Evolutionary conservation across 2,113 vertebrate genomes (phyloP), one percentile per base, ranked within the genome.

Genomic region (Ammodytes marinus): DNA sequence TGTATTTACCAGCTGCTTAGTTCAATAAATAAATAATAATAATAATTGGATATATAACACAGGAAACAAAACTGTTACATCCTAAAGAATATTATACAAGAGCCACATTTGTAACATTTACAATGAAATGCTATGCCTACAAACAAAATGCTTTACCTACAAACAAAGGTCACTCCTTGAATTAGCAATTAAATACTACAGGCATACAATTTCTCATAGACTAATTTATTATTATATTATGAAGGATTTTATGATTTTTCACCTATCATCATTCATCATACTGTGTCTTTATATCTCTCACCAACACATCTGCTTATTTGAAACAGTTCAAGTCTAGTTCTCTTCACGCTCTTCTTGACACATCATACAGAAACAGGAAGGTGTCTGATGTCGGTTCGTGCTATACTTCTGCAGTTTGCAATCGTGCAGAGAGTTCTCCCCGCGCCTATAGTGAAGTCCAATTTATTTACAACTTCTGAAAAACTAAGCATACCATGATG

Each of bases 301-400:
- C 47, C 54, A 19, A 49, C 49, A 40, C 70, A 57, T 77, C 27
- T 88, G 43, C 67, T 77, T 46, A 69, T 78, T 55, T 66, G 9
- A 74, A 55, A 12, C 52, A 45, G 53, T 49, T 45, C 39, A 42
- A 64, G 7, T 52, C 55, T 65, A 66, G 47, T 49, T 60, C 42
- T 70, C 37, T 70, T 75, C 45, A 75, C 69, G 46, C 64, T 42
- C 45, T 27, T 42, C 45, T 27, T 68, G 17, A 74, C 55, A 75
- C 80, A 65, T 69, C n/a, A 70, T 40, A 72, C 70, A 76, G 67
- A 69, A 86, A 86, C 59, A 79, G 65, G 65, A 86, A 86, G 66
- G 49, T 53, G 74, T 57, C 19, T 46, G 6, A 10, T 81, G 63
- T 79, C 6, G 5, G 40, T 59, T 69, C 49, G 63, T 81, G 75